phyloP scores from a whole-genome alignment of 2,113 vertebrate species.

The Platysteira castanea region DNA sequence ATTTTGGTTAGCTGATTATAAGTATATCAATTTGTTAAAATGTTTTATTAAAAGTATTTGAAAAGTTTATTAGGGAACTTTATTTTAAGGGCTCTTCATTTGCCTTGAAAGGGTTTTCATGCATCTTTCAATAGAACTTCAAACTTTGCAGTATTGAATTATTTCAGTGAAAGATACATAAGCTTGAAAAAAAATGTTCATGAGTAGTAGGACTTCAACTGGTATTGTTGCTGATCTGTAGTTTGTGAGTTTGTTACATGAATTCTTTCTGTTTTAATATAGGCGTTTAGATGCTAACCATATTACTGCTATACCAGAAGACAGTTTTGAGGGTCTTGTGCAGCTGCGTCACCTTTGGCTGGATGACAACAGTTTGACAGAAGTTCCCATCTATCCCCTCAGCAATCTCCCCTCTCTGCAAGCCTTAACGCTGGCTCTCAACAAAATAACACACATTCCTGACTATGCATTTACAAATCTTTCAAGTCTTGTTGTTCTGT shows the following conservation, averaged over 20 bases:
- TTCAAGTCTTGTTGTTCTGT: slow-evolving; percentile 94
- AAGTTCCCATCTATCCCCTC: slow-evolving; percentile 85
- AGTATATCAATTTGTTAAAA: background rate
- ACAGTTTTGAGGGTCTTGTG: slow-evolving; percentile 91
- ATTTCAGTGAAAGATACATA: background rate
- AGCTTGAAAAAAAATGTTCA: background rate
- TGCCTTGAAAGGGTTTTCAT: background rate
- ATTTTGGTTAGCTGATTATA: background rate
- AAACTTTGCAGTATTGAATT: background rate
- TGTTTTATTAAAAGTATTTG: background rate
- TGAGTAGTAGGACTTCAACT: background rate
- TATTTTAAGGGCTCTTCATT: background rate
- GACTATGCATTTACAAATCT: slow-evolving; percentile 94
- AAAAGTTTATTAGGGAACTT: background rate
- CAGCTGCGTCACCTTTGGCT: slow-evolving; percentile 96
- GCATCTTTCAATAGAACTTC: background rate
- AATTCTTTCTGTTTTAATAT: background rate
- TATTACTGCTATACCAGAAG: slow-evolving; percentile 87
- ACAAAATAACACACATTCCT: slow-evolving; percentile 88
- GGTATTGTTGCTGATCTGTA: background rate
- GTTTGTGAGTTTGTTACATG: background rate
- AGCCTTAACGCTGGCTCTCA: slow-evolving; percentile 91
- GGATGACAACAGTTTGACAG: slow-evolving; percentile 91
- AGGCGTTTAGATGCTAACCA: slow-evolving; percentile 97
- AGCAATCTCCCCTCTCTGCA: slow-evolving; percentile 90